These are phyloP conservation scores for Bradypodion ventrale DNA, from an alignment of 2,797 vertebrate genomes.

Conservation along the genomic window DNA sequence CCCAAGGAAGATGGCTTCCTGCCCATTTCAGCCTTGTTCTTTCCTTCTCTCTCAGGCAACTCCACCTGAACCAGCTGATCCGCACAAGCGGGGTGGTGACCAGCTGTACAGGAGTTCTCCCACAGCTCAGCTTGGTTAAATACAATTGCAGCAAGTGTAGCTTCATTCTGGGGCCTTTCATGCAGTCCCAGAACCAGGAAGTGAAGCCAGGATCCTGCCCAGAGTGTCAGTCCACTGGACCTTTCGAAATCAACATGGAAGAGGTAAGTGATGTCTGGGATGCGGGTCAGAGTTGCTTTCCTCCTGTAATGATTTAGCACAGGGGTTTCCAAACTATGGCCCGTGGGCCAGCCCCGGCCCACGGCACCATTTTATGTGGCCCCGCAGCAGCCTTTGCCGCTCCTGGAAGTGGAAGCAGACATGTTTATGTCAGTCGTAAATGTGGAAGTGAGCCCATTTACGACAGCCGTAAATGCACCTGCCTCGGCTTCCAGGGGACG, in stretches of 20 bases:
- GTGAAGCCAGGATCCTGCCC: constrained; percentile 98
- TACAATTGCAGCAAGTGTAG: constrained; percentile 98
- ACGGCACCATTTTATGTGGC: too few relatives aligned
- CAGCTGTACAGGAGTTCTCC: constrained; percentile 92
- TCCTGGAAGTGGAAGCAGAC: too few relatives aligned
- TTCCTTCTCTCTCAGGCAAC: constrained; percentile 79
- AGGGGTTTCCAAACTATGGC: too few relatives aligned
- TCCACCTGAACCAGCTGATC: constrained; percentile 97
- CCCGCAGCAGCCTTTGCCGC: too few relatives aligned
- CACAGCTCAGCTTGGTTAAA: constrained; percentile 97
- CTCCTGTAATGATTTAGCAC: too few relatives aligned
- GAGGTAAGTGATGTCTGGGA: constrained; percentile 78
- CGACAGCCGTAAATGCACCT: too few relatives aligned
- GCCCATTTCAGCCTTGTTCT: neutral
- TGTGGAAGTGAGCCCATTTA: too few relatives aligned
- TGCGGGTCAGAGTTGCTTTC: neutral
- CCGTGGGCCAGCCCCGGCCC: too few relatives aligned
- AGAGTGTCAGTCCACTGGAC: constrained; percentile 93
- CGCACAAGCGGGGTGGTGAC: constrained; percentile 96
- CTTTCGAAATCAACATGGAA: constrained; percentile 99
- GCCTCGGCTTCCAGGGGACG: too few relatives aligned
- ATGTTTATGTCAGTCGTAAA: too few relatives aligned
- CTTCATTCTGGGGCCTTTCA: constrained; percentile 94
- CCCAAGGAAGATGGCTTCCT: neutral
- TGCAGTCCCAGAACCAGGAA: constrained; percentile 98